A percentile compares a stretch with the other conserved stretches of the same genome.
These are phyloP conservation scores for Dichetophora obliterata DNA, from an alignment of 2,888 invertebrate genomes.

Conservation along the genomic window DNA sequence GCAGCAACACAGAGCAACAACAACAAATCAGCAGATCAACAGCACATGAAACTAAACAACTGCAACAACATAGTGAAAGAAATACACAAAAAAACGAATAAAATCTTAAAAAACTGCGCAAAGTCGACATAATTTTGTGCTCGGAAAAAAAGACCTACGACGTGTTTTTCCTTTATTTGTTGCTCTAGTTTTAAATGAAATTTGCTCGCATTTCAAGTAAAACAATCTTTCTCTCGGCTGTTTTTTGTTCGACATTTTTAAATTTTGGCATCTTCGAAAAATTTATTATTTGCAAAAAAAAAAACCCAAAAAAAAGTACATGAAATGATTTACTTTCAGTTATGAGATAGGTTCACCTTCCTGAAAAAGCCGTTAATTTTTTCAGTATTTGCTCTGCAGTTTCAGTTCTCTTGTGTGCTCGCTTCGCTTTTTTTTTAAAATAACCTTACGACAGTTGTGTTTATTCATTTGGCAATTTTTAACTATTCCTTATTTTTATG, in stretches of 20 bases:
- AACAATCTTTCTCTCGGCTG: slow-evolving; percentile 24
- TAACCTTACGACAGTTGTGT: too few relatives aligned
- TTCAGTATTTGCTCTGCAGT: too few relatives aligned
- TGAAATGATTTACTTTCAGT: background rate
- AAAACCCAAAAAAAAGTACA: slow-evolving; percentile 19
- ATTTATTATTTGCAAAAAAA: slow-evolving; percentile 39
- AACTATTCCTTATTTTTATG: too few relatives aligned
- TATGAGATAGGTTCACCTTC: background rate
- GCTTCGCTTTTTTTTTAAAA: too few relatives aligned
- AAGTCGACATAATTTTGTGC: slow-evolving; percentile 19
- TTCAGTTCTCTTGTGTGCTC: too few relatives aligned
- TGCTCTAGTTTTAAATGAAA: background rate
- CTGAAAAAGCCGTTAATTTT: too few relatives aligned
- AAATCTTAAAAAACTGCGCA: background rate
- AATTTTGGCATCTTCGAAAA: slow-evolving; percentile 31
- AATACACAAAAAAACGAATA: background rate
- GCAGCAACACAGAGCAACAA: background rate
- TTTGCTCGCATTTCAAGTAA: slow-evolving; percentile 20
- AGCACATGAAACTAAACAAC: background rate
- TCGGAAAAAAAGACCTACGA: background rate
- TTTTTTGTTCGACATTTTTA: slow-evolving; percentile 38
- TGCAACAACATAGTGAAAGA: background rate
- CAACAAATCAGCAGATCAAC: background rate
- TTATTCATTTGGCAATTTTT: too few relatives aligned
- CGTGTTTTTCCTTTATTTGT: background rate